A percentile compares a stretch with the other conserved stretches of the same genome.
These are phyloP conservation scores for Uropetala carovei DNA, from an alignment of 2,888 invertebrate species.

Conservation along the genomic window DNA sequence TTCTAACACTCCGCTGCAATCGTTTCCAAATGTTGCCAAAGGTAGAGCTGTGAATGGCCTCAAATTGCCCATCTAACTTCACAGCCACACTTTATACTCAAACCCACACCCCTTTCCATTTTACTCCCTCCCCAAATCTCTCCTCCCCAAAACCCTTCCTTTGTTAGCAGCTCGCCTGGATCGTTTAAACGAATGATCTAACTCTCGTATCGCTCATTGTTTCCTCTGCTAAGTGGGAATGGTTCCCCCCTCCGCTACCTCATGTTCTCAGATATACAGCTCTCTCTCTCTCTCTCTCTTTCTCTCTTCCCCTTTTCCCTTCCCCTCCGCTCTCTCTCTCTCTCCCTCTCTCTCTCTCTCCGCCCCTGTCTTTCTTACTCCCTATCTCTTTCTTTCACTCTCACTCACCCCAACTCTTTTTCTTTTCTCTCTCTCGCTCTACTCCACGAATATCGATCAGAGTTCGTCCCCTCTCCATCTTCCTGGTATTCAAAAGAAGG, in stretches of 20 bases:
- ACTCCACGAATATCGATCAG: conserved; percentile 3
- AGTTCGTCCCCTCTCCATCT: not conserved
- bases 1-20: not conserved
- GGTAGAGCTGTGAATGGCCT: not conserved
- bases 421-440: not conserved
- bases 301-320: not conserved
- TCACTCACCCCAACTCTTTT: too few species aligned
- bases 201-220: not conserved
- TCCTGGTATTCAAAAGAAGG: conserved; percentile 12
- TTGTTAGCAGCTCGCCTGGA: not conserved
- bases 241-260: not conserved
- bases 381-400: not conserved
- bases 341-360: not conserved
- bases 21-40: not conserved
- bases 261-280: conserved; percentile 19
- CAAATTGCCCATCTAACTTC: not conserved
- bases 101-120: not conserved
- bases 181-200: conserved; percentile 1
- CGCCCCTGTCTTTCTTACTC: not conserved
- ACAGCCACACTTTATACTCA: too few species aligned
- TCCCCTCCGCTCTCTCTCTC: too few species aligned
- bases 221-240: conserved; percentile 9
- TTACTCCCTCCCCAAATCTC: not conserved
- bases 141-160: not conserved
- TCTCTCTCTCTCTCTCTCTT: not conserved